Evolutionary conservation across 1,140 invertebrate species (phyloP).

Genomic region (Parapsyche elsis): DNA sequence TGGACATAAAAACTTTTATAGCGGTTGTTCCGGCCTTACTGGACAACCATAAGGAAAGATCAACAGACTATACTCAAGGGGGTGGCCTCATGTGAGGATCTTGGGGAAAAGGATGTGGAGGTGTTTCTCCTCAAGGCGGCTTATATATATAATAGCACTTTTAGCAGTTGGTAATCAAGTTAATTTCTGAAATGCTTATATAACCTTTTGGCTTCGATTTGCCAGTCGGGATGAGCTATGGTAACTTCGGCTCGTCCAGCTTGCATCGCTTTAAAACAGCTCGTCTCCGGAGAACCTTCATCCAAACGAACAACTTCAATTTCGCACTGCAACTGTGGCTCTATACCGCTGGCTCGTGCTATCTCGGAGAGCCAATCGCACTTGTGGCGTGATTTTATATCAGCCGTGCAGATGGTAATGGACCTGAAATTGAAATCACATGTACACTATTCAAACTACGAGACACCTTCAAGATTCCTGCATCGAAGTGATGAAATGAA

Average conservation of each 20-base stretch:
- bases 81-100: no score
- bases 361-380: conserved; percentile 80
- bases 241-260: conserved; percentile 74
- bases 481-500: conserved; percentile 3
- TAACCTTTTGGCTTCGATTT: conserved; percentile 65
- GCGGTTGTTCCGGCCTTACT: no score
- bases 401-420: conserved; percentile 73
- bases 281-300: conserved; percentile 53
- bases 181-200: neutral
- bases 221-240: conserved; percentile 70
- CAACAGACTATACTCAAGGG: no score
- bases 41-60: no score
- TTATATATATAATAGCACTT: no score
- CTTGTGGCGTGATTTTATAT: conserved; percentile 75
- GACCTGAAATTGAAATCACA: conserved; percentile 59
- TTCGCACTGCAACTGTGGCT: conserved; percentile 78
- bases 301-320: neutral
- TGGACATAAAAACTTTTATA: no score
- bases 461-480: neutral
- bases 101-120: no score
- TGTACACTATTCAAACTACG: neutral
- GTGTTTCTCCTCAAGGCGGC: no score
- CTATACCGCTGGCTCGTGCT: conserved; percentile 75
- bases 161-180: no score
- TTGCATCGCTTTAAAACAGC: conserved; percentile 75